Conservation (phyloP, 2,113 vertebrate species). For the Actenoides hombroni region DNA sequence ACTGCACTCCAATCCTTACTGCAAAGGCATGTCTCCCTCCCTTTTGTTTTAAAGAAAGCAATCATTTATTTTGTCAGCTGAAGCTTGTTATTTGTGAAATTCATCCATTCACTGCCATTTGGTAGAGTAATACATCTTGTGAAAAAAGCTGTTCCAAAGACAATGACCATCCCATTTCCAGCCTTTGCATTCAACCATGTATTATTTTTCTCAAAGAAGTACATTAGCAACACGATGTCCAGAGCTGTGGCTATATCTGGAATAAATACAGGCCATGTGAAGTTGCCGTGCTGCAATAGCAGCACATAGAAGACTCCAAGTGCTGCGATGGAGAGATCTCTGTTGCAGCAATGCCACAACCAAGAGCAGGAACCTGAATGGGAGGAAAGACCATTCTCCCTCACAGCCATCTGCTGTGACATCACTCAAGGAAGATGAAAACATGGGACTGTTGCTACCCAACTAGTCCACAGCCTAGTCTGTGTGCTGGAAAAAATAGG, state of each 20-base stretch:
- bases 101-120: not conserved
- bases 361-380: not conserved
- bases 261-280: not conserved
- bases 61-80: not conserved
- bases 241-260: not conserved
- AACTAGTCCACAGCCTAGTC: not conserved
- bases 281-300: not conserved
- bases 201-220: not conserved
- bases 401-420: not conserved
- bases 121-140: not conserved
- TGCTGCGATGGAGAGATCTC: not conserved
- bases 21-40: rapidly evolving
- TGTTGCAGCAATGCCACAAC: not conserved
- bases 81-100: not conserved
- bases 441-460: not conserved
- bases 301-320: not conserved
- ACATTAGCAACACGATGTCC: not conserved
- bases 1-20: not conserved
- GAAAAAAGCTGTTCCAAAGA: not conserved
- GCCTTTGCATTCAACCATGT: not conserved
- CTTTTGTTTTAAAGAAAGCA: not conserved
- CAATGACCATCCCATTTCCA: not conserved
- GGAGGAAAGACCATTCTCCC: not conserved
- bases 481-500: not conserved
- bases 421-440: not conserved